Conservation (phyloP, 2,113 vertebrate species). For the Erythrocebus patas region DNA sequence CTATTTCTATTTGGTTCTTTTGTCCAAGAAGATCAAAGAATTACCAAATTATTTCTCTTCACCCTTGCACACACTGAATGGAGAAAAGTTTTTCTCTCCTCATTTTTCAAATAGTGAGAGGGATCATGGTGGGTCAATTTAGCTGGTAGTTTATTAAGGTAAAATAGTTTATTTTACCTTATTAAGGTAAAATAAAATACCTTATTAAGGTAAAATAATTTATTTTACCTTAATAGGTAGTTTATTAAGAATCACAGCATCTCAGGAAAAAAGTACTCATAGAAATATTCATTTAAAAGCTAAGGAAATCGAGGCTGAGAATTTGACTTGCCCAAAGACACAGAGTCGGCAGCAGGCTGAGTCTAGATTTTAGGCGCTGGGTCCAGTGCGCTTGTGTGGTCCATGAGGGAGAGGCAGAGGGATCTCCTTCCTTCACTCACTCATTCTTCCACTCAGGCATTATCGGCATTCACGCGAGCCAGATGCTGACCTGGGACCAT, state of each 20-base stretch:
- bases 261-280: neutral
- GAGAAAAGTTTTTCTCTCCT: neutral
- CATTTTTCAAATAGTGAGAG: neutral
- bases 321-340: neutral
- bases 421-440: neutral
- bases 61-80: neutral
- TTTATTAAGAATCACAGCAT: neutral
- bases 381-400: neutral
- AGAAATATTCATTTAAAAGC: neutral
- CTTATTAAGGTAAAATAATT: neutral
- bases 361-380: neutral
- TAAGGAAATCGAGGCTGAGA: neutral
- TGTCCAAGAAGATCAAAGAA: neutral
- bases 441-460: neutral
- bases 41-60: neutral
- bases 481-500: neutral
- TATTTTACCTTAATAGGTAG: neutral
- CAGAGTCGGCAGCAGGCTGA: neutral
- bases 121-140: neutral
- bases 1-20: neutral
- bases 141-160: neutral
- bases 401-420: neutral
- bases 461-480: neutral
- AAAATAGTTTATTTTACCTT: neutral
- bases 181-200: neutral